Evolutionary conservation across 2,113 vertebrate genomes (phyloP).

Genomic region (Okapia johnstoni): DNA sequence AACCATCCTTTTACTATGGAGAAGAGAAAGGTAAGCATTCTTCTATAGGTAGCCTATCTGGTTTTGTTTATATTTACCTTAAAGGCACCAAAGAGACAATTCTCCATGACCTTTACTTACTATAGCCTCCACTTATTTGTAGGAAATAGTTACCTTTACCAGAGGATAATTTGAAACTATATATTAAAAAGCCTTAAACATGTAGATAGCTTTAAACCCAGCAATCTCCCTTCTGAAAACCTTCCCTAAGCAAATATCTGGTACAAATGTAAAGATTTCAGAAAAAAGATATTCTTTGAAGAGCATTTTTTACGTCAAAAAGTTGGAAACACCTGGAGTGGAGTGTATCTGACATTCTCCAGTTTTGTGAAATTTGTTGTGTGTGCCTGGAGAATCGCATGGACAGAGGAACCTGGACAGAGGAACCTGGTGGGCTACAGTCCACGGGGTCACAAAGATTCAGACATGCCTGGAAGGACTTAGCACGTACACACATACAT

Average conservation of each 20-base stretch:
- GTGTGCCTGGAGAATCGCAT: not conserved
- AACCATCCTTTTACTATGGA: not conserved
- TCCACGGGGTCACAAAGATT: not conserved
- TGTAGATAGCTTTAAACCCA: not conserved
- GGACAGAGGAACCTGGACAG: not conserved
- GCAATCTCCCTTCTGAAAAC: not conserved
- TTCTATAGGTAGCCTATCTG: not conserved
- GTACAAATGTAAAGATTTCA: not conserved
- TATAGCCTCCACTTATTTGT: too few relatives aligned
- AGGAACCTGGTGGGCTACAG: not conserved
- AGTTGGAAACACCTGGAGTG: not conserved
- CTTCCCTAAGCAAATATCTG: not conserved
- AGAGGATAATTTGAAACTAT: not conserved
- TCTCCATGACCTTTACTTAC: not conserved
- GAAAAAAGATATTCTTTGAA: not conserved
- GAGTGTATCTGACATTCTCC: not conserved
- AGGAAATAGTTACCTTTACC: not conserved
- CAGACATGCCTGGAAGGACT: not conserved
- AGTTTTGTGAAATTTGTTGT: not conserved
- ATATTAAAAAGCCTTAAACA: not conserved
- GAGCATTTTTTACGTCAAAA: not conserved
- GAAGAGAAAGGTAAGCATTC: not conserved
- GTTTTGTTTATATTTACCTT: not conserved
- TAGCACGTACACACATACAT: not conserved
- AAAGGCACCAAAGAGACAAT: not conserved